These are phyloP conservation scores for Lampris incognitus DNA, from an alignment of 2,113 vertebrate species.

Conservation along the genomic window DNA sequence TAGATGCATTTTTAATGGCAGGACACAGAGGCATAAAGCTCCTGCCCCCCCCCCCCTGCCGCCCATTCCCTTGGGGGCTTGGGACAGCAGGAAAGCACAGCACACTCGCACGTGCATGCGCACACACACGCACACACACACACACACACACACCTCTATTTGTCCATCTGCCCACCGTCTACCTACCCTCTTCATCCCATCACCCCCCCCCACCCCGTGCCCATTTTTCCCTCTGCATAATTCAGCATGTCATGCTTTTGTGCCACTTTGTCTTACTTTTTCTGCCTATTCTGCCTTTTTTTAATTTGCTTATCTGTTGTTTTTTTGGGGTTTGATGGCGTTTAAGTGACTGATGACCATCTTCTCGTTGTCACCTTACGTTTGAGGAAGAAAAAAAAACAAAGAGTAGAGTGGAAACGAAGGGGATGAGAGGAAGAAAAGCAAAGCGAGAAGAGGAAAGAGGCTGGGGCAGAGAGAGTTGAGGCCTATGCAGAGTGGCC, in stretches of 20 bases:
- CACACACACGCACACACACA: not conserved
- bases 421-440: slow-evolving; percentile 4
- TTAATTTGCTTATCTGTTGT: slow-evolving; percentile 63
- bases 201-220: slow-evolving; percentile 59
- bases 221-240: slow-evolving; percentile 79
- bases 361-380: slow-evolving; percentile 63
- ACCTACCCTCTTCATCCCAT: slow-evolving; percentile 59
- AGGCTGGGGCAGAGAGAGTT: slow-evolving; percentile 2
- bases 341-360: slow-evolving; percentile 57
- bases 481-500: slow-evolving; percentile 66
- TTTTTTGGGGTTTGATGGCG: slow-evolving; percentile 53
- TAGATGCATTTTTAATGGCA: slow-evolving; percentile 77
- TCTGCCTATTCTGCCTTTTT: slow-evolving; percentile 68
- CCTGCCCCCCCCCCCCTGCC: slow-evolving; percentile 57
- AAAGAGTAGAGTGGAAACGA: not conserved
- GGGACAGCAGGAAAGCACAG: slow-evolving; percentile 71
- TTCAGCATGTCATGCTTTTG: slow-evolving; percentile 77
- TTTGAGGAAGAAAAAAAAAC: too few relatives aligned
- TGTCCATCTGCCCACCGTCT: slow-evolving; percentile 68
- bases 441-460: slow-evolving; percentile 32
- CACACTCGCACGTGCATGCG: slow-evolving; percentile 33
- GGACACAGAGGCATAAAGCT: slow-evolving; percentile 62
- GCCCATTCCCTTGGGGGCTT: slow-evolving; percentile 69
- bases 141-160: slow-evolving; percentile 33
- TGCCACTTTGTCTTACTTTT: slow-evolving; percentile 73